Base-by-base conservation (phyloP, 2,888 invertebrate genomes). In the Mythimna loreyi region DNA sequence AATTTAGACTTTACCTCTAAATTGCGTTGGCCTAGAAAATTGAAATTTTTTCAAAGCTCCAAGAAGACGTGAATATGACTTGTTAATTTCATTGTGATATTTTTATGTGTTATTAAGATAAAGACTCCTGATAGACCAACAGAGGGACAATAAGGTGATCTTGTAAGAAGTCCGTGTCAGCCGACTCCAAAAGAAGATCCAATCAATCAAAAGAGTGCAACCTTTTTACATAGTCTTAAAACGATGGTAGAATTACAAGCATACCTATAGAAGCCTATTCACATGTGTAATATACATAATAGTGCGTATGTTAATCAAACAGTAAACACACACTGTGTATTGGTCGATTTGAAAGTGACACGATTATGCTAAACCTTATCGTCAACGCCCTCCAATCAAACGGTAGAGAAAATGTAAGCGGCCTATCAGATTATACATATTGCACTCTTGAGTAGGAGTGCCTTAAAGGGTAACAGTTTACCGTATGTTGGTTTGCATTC, bases 241-340 rank as follows among this genome's bases (percentile, higher is more conserved):
- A n/a, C 19, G 1, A 16, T 43, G 21, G 3, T 13, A 6, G 13
- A 40, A 16, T 16, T 40, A n/a, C n/a, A n/a, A 19, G 40, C 6
- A 40, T 13, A 23, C 1, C 4, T 16, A 21, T 1, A 2, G 25
- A 25, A 13, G 33, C 5, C 13, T 28, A 40, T 23, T 3, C 13
- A 53, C 11, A 49, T n/a, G 11, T 33, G 3, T 40, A 47, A 53
- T 49, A 7, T 52, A 52, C 49, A 47, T 49, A 40, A 40, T 16
- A 5, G 11, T 23, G 25, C 30, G 19, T 50, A 78, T 65, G 74
- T 33, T 33, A 60, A 65, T 52, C 7, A 28, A 30, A 65, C 33
- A 47, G 49, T 53, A 59, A 58, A 63, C 55, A 75, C 72, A 71
- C 58, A 78, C 73, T 40, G 79, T 73, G 78, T 78, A 75, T 75